Base-by-base conservation (phyloP, 2,888 invertebrate species). In the Pseudolycoriella hygida region DNA sequence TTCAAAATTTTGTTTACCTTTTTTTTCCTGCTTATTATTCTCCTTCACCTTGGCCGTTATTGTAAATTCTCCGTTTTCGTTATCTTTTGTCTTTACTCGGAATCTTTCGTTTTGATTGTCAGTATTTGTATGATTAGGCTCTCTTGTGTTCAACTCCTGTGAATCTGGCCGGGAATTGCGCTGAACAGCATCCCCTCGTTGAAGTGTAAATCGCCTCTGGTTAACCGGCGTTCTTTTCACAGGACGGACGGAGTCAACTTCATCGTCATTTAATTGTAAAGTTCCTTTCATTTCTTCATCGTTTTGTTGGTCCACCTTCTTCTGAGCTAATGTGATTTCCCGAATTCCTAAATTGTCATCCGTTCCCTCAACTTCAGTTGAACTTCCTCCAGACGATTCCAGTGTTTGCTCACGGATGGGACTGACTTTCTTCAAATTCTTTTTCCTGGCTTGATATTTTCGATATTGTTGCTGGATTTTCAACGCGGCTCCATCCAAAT, bases 111-210 rank as follows among this genome's bases (percentile, higher is more conserved):
- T 25, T 25, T 25, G 25, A 25, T 25, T 25, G 25, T 25, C 25
- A 6, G 25, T 4, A 8, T 8, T 25, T 4, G 25, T 6, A 8
- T 6, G 25, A 25, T 25, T 8, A 6, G 5, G 5, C 4, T 25
- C 25, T 25, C 8, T 25, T 6, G 25, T 25, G 25, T 25, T 25
- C 25, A 25, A 25, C 5, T 25, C 25, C 8, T 25, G 25, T 8
- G 25, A 25, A 25, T 62, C 62, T 2, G 59, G 60, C 3, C 61
- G 58, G 2, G 63, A 63, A 52, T 61, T 57, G 42, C 59, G 59
- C 40, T 60, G 58, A 32, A 64, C 48, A 8, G 64, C 64, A 53
- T 61, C 61, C 1, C 62, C 64, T 3, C 64, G 55, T 47, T 64
- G 63, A 11, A 64, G 47, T 3, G 60, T 64, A 43, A 55, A 52